phyloP scores from a whole-genome alignment of 1,140 invertebrate species.

The Sipha flava region DNA sequence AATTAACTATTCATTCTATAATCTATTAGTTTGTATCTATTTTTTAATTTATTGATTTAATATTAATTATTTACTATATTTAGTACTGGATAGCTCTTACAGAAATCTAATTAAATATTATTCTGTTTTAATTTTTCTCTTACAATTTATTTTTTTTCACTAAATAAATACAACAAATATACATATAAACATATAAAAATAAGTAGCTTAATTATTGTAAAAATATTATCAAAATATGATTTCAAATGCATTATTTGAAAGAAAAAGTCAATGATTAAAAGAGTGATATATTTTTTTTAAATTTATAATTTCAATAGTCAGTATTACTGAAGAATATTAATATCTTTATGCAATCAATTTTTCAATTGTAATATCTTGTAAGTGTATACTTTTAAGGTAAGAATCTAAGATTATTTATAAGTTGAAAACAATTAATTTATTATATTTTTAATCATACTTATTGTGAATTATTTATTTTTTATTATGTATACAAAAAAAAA shows the following conservation, averaged over 20 bases:
- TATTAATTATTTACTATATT: not conserved
- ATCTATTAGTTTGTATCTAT: not conserved
- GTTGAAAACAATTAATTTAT: not conserved
- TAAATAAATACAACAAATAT: too few relatives aligned
- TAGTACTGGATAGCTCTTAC: not conserved
- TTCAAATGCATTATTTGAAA: not conserved
- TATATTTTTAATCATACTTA: not conserved
- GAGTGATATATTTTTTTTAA: not conserved
- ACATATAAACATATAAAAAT: not conserved
- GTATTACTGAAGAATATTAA: not conserved
- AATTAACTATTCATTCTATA: not conserved
- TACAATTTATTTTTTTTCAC: too few relatives aligned
- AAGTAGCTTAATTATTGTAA: not conserved
- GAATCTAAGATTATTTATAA: not conserved
- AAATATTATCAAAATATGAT: not conserved
- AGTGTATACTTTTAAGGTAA: not conserved
- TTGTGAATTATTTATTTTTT: conserved; percentile 20
- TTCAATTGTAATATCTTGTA: not conserved
- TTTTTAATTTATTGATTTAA: not conserved
- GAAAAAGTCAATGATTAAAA: not conserved
- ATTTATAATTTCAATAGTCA: not conserved
- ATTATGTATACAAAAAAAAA: not conserved
- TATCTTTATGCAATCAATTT: not conserved
- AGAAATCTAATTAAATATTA: not conserved
- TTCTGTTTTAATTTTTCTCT: not conserved